A percentile compares a stretch with the other conserved stretches of the same genome.
Conservation (phyloP, 92 coral and sea anemone species). For the Meandrina meandrites region DNA sequence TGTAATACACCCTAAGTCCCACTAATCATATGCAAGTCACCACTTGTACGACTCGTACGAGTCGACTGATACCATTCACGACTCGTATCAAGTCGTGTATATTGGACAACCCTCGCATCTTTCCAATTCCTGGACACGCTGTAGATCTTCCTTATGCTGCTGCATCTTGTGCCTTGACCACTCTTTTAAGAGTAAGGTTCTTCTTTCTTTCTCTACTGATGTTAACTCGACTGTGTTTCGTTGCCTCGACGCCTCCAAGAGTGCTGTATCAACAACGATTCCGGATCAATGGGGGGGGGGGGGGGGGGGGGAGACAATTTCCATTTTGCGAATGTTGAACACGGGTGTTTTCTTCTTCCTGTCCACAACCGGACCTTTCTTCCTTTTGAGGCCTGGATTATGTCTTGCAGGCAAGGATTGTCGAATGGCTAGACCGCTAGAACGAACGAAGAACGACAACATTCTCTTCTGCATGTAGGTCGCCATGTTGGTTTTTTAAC, state of each 20-base stretch:
- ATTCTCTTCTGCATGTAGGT: conserved; percentile 37
- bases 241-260: conserved; percentile 63
- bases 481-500: conserved; percentile 73
- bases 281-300: conserved; percentile 96
- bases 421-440: conserved; percentile 76
- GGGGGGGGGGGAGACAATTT: no score
- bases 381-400: conserved; percentile 85
- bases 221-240: conserved; percentile 55
- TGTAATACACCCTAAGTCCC: no score
- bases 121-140: conserved; percentile 84
- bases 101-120: no score
- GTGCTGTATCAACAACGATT: conserved; percentile 65
- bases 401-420: conserved; percentile 79
- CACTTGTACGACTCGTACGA: no score
- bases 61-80: no score
- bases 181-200: conserved; percentile 82
- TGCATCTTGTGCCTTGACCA: conserved; percentile 93
- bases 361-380: conserved; percentile 71
- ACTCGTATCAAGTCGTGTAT: no score
- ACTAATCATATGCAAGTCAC: no score
- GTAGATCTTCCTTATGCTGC: conserved; percentile 90
- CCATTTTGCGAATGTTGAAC: conserved; percentile 75
- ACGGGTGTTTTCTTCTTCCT: conserved; percentile 56
- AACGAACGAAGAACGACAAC: conserved; percentile 68
- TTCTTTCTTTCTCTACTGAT: conserved; percentile 73